Evolutionary conservation across 1,140 invertebrate species (phyloP).

Genomic region (Anastatus disparis): DNA sequence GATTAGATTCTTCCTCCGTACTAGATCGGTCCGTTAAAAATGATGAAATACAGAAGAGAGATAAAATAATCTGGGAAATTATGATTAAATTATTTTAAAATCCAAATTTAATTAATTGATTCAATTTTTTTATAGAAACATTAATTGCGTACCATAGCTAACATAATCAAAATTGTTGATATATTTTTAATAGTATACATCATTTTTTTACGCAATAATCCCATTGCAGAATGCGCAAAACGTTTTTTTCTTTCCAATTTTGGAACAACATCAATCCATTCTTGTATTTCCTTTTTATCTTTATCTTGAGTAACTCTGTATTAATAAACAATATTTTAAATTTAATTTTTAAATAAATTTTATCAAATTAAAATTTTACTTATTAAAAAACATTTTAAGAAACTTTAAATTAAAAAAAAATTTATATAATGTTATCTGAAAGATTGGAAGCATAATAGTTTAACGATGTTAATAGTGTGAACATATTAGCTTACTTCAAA

Average conservation of each 20-base stretch:
- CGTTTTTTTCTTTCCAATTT: slow-evolving; percentile 50
- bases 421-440: too few species aligned
- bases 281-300: slow-evolving; percentile 47
- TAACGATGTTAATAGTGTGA: too few species aligned
- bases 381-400: too few species aligned
- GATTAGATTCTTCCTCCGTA: slow-evolving; percentile 42
- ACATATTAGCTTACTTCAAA: slow-evolving; percentile 71
- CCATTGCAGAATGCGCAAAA: slow-evolving; percentile 48
- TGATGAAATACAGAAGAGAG: slow-evolving; percentile 44
- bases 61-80: slow-evolving; percentile 49
- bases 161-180: slow-evolving; percentile 45
- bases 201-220: slow-evolving; percentile 55
- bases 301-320: slow-evolving; percentile 54
- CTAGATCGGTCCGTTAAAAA: slow-evolving; percentile 53
- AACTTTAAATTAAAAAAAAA: too few species aligned
- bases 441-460: too few species aligned
- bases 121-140: background rate
- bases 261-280: slow-evolving; percentile 39
- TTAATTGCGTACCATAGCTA: slow-evolving; percentile 33
- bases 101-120: background rate
- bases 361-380: too few species aligned
- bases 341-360: too few species aligned
- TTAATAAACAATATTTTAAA: background rate
- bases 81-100: background rate
- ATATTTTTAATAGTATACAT: slow-evolving; percentile 55